Evolutionary conservation across 2,797 vertebrate species (phyloP).

Genomic region (Falco columbarius): DNA sequence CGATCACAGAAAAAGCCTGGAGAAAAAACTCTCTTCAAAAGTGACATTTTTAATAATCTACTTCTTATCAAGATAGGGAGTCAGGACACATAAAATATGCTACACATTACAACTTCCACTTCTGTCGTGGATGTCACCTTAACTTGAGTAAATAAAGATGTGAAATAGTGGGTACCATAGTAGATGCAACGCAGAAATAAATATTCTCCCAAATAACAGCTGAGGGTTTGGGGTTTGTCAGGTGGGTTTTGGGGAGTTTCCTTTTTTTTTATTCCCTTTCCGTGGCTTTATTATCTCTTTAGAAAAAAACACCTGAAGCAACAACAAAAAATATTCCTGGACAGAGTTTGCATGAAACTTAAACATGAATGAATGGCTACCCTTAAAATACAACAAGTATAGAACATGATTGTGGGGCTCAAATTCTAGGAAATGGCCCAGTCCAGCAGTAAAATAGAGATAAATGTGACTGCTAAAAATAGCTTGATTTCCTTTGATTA

Average conservation of each 20-base stretch:
- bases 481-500: not conserved
- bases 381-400: not conserved
- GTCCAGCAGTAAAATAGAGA: not conserved
- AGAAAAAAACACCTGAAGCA: not conserved
- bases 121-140: not conserved
- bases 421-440: not conserved
- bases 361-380: not conserved
- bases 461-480: not conserved
- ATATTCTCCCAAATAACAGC: not conserved
- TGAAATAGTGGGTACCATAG: not conserved
- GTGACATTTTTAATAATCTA: not conserved
- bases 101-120: not conserved
- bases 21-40: not conserved
- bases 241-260: not conserved
- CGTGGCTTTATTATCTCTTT: not conserved
- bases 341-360: not conserved
- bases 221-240: fast-evolving
- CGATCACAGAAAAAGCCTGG: not conserved
- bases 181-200: not conserved
- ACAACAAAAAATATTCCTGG: not conserved
- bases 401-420: not conserved
- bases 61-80: not conserved
- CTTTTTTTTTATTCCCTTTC: not conserved
- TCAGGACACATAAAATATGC: not conserved
- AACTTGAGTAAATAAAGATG: not conserved